Evolutionary conservation across 2,888 invertebrate genomes (phyloP).

Genomic region (Odontocolon sp.): DNA sequence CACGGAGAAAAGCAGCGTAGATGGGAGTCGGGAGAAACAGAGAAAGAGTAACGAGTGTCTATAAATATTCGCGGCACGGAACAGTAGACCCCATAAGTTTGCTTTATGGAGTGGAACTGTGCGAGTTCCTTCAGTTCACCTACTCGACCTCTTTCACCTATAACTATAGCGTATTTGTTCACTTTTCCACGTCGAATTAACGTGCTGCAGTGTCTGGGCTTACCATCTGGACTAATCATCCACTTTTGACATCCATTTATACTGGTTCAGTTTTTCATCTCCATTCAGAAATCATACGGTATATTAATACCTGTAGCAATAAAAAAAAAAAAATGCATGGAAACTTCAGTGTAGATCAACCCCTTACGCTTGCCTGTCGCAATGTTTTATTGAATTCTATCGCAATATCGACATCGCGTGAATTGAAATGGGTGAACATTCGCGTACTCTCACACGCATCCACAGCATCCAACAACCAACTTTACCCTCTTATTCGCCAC

Average conservation of each 20-base stretch:
- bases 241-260: slow-evolving; percentile 35
- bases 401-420: slow-evolving; percentile 65
- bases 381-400: slow-evolving; percentile 77
- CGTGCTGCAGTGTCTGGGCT: background rate
- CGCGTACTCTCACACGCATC: no score
- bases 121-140: slow-evolving; percentile 53
- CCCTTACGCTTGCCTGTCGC: slow-evolving; percentile 68
- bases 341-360: slow-evolving; percentile 16
- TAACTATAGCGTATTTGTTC: background rate
- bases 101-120: slow-evolving; percentile 68
- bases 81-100: slow-evolving; percentile 65
- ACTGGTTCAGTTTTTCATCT: background rate
- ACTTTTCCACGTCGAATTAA: slow-evolving; percentile 3
- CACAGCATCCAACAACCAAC: no score
- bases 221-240: slow-evolving; percentile 2
- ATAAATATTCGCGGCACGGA: slow-evolving; percentile 74
- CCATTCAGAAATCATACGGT: background rate
- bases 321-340: background rate
- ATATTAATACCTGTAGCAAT: background rate
- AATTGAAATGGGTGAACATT: slow-evolving; percentile 59
- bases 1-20: background rate
- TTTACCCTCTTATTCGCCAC: slow-evolving; percentile 4
- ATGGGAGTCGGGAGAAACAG: slow-evolving; percentile 18
- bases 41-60: slow-evolving; percentile 59
- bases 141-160: slow-evolving; percentile 41